Evolutionary conservation across 1,140 invertebrate genomes (phyloP), one percentile per base, ranked within the genome.

Genomic region (Cotesia glomerata): DNA sequence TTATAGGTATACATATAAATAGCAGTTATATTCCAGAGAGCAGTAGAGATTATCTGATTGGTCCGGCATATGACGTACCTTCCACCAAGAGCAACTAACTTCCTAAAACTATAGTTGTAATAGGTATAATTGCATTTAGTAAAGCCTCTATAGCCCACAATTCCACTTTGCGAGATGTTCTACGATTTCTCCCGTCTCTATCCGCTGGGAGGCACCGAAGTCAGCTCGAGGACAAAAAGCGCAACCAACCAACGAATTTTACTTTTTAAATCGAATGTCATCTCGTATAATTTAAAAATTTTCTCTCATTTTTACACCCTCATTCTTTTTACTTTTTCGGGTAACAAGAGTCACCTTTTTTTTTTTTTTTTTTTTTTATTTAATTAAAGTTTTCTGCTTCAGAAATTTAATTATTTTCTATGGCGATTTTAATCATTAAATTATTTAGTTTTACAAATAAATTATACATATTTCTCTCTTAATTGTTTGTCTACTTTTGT

Each of bases 251-350:
- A 2, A 34, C 49, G 49, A 67, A 67, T 67, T 67, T 67, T 49
- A 67, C 65, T 67, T 67, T 45, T 49, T 67, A 67, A 67, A 67
- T 67, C 65, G 49, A 67, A 67, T 67, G 65, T 67, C 65, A 67
- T 67, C 49, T 67, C 65, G 65, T 54, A 67, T 67, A 67, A 67
- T 67, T 67, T 67, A 11, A 54, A 52, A 67, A 54, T 67, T 54
- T 67, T 54, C 39, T 32, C 18, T 34, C 18, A 26, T 49, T 34
- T 51, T 54, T 54, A 34, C 13, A 14, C 3, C 63, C 14, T 54
- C 18, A 52, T 52, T 52, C 26, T 67, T n/a, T 67, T 35, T 14
- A 26, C 4, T 16, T 8, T 58, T 18, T 58, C 56, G 9, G 4
- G 16, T 18, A 26, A 58, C 9, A 58, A 26, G 1, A 58, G 26